Evolutionary conservation across 2,113 vertebrate genomes (phyloP).

Genomic region (Lepisosteus osseus): DNA sequence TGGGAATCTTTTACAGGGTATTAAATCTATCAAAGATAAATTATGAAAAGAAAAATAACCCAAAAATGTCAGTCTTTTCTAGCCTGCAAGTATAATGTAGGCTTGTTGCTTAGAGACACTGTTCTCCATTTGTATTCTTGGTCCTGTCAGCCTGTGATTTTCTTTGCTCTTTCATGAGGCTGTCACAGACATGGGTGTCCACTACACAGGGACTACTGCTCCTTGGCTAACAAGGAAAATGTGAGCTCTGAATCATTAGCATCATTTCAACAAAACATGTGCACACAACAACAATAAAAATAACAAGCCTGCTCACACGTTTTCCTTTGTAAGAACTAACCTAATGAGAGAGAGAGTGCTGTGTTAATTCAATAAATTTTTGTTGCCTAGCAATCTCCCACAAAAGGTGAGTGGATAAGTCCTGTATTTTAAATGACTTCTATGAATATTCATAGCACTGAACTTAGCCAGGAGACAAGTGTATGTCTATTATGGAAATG

Average conservation of each 20-base stretch:
- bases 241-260: too few relatives aligned
- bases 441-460: conserved; percentile 51
- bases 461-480: conserved; percentile 39
- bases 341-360: too few relatives aligned
- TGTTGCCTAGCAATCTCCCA: conserved; percentile 32
- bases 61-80: too few relatives aligned
- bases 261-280: too few relatives aligned
- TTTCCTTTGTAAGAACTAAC: too few relatives aligned
- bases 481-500: too few relatives aligned
- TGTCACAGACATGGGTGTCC: conserved; percentile 29
- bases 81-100: not conserved
- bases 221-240: not conserved
- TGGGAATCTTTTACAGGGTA: too few relatives aligned
- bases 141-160: conserved; percentile 30
- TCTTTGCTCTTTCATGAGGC: conserved; percentile 32
- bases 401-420: conserved; percentile 53
- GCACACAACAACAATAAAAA: not conserved
- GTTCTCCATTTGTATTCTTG: conserved; percentile 39
- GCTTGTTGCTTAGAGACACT: conserved; percentile 65
- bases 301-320: not conserved
- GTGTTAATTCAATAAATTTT: not conserved
- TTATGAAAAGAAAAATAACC: too few relatives aligned
- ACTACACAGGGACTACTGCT: not conserved
- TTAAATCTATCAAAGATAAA: too few relatives aligned
- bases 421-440: conserved; percentile 51